Conservation (phyloP, 2,797 vertebrate genomes). For the Percopsis omiscomaycus region DNA sequence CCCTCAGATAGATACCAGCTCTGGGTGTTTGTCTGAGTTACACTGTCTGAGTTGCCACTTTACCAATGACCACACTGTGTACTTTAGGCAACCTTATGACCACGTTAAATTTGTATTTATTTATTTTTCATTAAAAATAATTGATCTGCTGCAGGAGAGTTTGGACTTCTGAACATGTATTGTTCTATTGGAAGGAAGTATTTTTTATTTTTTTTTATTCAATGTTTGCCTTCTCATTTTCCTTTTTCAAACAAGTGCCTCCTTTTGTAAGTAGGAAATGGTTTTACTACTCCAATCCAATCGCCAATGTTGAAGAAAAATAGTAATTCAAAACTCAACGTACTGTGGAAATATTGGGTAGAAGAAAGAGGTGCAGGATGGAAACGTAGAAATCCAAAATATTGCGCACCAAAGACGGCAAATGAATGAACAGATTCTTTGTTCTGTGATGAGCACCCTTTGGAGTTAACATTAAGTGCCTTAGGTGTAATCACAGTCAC, state of each 20-base stretch:
- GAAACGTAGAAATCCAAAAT: slow-evolving; percentile 21
- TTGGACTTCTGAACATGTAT: slow-evolving; percentile 37
- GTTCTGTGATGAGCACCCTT: slow-evolving; percentile 16
- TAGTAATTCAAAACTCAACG: too few relatives aligned
- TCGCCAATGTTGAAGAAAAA: too few relatives aligned
- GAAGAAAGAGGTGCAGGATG: slow-evolving; percentile 13
- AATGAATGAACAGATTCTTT: slow-evolving; percentile 14
- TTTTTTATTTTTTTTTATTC: slow-evolving; percentile 17
- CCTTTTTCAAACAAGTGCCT: too few relatives aligned
- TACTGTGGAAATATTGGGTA: too few relatives aligned
- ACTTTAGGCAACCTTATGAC: slow-evolving; percentile 13
- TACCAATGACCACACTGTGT: slow-evolving; percentile 32
- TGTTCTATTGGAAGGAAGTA: slow-evolving; percentile 38
- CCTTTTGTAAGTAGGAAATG: too few relatives aligned
- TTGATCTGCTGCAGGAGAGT: slow-evolving; percentile 64
- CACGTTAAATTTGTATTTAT: slow-evolving; percentile 28
- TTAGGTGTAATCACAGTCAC: slow-evolving; percentile 28
- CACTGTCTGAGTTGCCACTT: slow-evolving; percentile 24
- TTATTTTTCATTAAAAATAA: slow-evolving; percentile 32
- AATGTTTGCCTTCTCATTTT: background rate
- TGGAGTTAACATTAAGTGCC: slow-evolving; percentile 29
- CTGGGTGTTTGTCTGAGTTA: slow-evolving; percentile 86
- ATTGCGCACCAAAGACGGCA: slow-evolving; percentile 58
- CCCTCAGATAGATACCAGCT: slow-evolving; percentile 88
- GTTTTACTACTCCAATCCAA: too few relatives aligned